Evolutionary conservation across 1,140 invertebrate genomes (phyloP), one percentile per base, ranked within the genome.

Genomic region (Asobara japonica): DNA sequence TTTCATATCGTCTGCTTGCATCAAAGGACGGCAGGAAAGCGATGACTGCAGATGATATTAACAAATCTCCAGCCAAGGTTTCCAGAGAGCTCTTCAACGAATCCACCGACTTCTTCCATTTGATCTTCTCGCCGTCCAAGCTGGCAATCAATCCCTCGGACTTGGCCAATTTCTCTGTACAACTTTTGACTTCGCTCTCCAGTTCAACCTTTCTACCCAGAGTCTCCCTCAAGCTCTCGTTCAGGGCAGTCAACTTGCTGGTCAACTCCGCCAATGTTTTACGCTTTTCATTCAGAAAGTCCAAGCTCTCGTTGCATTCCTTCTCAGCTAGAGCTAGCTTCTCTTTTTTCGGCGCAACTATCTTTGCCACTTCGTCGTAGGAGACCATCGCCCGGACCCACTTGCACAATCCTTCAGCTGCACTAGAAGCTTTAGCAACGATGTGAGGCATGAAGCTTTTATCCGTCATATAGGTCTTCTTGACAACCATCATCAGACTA

Each of bases 311-410:
- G 16, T 89, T 86, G 45, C 92, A 89, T 69, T 92, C 89, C 27
- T 81, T 84, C 74, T 92, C 90, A 4, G 91, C 91, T 61, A 87
- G 83, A 4, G 84, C 85, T 2, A 93, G 77, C 73, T 90, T 91
- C 48, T 89, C 90, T 73, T 91, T 91, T 75, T 90, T 92, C 0
- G 91, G 91, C 0, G 89, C 88, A 0, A 94, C 92, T 66, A 89
- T 89, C 80, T 92, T 93, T 3, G 90, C 91, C 1, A 93, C 90
- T 68, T 90, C 87, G 78, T 94, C 93, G 74, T 94, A 94, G 31
- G 91, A 90, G 60, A 93, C 92, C 90, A 94, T 92, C 0, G 93
- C 93, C 8, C 90, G 79, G 2, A 94, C 90, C 93, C 93, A 94
- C 79, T 92, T 93, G 77, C 92, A 94, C 1, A 94, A 83, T 64